These are phyloP conservation scores for Ostrea edulis DNA, from an alignment of 1,140 invertebrate species.

Conservation along the genomic window DNA sequence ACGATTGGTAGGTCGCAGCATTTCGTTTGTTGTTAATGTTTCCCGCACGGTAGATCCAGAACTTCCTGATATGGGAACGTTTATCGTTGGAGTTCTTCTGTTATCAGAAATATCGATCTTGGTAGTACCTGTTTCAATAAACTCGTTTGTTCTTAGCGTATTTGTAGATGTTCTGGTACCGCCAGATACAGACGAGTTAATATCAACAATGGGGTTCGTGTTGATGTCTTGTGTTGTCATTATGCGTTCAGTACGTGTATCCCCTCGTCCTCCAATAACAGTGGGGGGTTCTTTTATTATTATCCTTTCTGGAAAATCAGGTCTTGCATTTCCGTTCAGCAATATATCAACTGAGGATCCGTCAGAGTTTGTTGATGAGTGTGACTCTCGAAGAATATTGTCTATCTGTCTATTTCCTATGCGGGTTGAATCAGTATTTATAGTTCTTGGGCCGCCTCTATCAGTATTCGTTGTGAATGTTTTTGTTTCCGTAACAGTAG, in stretches of 20 bases:
- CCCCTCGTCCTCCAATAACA: neutral
- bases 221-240: neutral
- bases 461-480: neutral
- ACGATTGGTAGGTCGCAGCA: neutral
- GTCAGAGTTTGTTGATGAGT: neutral
- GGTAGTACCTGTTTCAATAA: constrained; percentile 7
- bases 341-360: constrained; percentile 9
- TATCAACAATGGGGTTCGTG: neutral
- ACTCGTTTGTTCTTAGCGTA: neutral
- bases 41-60: neutral
- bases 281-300: neutral
- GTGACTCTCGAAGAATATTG: neutral
- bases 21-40: neutral
- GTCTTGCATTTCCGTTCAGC: neutral
- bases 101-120: neutral
- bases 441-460: neutral
- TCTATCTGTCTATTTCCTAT: neutral
- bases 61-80: neutral
- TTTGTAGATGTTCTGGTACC: neutral
- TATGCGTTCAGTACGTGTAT: neutral
- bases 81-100: neutral
- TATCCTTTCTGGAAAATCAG: neutral
- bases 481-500: neutral
- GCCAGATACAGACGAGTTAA: neutral
- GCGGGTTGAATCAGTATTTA: neutral